Evolutionary conservation across 2,797 vertebrate species (phyloP).

Genomic region (Hypotaenidia philippensis): DNA sequence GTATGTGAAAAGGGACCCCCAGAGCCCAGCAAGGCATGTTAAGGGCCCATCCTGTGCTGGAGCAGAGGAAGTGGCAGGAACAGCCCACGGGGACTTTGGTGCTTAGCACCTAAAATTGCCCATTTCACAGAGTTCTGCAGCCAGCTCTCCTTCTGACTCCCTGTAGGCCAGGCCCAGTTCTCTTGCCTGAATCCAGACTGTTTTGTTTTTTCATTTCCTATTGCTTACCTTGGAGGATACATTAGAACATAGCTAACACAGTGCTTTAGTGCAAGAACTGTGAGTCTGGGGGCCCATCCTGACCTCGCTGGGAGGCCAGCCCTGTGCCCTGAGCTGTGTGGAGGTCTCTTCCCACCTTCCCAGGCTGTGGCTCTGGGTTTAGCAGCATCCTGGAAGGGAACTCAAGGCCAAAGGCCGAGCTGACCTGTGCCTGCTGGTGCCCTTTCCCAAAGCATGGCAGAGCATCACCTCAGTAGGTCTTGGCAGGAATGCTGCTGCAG

Average conservation of each 20-base stretch:
- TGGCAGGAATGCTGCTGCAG: background rate
- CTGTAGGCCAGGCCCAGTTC: background rate
- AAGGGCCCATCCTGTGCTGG: background rate
- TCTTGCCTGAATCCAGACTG: background rate
- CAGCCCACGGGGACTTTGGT: background rate
- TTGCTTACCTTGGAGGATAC: background rate
- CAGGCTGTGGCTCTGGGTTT: rapidly evolving
- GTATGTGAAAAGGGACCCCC: background rate
- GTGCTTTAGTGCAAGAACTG: background rate
- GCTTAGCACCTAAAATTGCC: rapidly evolving
- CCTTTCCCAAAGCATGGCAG: background rate
- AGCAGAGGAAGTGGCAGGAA: background rate
- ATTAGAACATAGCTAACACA: background rate
- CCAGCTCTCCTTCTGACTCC: rapidly evolving
- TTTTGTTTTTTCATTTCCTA: background rate
- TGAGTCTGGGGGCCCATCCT: background rate
- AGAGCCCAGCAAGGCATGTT: rapidly evolving
- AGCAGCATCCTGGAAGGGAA: background rate
- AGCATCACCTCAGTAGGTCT: background rate
- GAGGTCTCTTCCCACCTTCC: background rate
- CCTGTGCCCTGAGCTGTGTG: rapidly evolving
- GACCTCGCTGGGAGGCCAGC: background rate
- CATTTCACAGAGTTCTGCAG: rapidly evolving
- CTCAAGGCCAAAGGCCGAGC: background rate
- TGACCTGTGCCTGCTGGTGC: background rate